phyloP scores from a whole-genome alignment of 2,888 invertebrate genomes.

The Polyommatus icarus region DNA sequence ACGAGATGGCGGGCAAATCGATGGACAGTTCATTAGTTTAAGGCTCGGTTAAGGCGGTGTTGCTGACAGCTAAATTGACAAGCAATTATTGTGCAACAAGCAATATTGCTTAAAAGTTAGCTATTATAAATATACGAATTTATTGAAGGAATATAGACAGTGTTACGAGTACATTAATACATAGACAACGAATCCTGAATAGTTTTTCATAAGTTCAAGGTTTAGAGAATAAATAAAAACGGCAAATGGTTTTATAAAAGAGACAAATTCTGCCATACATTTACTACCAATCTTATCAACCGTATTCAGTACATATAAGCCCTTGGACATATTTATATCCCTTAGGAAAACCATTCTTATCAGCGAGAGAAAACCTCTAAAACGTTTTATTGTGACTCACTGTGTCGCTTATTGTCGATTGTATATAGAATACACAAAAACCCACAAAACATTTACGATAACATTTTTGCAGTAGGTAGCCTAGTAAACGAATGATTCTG shows the following conservation, averaged over 20 bases:
- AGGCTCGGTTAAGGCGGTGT: conserved; percentile 3
- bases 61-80: conserved; percentile 22
- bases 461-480: background rate
- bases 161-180: no score
- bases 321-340: conserved; percentile 13
- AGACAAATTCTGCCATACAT: background rate
- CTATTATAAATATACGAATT: no score
- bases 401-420: background rate
- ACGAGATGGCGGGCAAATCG: conserved; percentile 10
- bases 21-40: conserved; percentile 28
- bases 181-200: no score
- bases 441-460: background rate
- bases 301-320: conserved; percentile 1
- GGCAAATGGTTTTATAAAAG: background rate
- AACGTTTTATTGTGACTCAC: background rate
- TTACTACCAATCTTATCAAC: background rate
- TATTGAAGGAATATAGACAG: no score
- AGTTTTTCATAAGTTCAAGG: no score
- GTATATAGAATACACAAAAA: background rate
- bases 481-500: no score
- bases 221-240: no score
- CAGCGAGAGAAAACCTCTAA: conserved; percentile 9
- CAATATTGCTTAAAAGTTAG: background rate
- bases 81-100: conserved; percentile 13
- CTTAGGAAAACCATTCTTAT: conserved; percentile 4